Percentiles rank a stretch among this genome's conserved stretches.
Evolutionary conservation across 2,888 invertebrate genomes (phyloP).

Genomic region (Apodemia zela): DNA sequence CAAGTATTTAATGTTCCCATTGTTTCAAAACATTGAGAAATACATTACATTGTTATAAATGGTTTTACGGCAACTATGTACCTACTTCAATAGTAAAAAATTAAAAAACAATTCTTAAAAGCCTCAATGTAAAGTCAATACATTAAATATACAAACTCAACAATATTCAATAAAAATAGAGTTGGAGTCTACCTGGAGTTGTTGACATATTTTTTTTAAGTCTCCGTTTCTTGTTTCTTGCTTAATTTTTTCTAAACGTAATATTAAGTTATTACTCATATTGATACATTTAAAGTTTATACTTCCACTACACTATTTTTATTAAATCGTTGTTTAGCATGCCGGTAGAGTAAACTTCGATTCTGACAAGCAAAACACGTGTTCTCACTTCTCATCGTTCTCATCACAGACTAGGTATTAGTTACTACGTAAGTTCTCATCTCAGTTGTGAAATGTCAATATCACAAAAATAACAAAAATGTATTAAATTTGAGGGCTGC

Average conservation of each 20-base stretch:
- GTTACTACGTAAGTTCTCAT: too few species aligned
- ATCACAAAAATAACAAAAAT: too few species aligned
- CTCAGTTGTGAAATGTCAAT: too few species aligned
- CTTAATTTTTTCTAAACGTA: conserved; percentile 38
- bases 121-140: too few species aligned
- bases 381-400: too few species aligned
- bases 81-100: too few species aligned
- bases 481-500: too few species aligned
- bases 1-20: too few species aligned
- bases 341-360: not conserved
- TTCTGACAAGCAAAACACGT: not conserved
- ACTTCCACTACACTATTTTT: not conserved
- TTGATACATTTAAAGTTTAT: conserved; percentile 22
- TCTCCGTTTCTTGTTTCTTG: conserved; percentile 45
- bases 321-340: conserved; percentile 23
- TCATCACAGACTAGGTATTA: too few species aligned
- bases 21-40: not conserved
- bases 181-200: conserved; percentile 42
- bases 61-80: too few species aligned
- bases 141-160: too few species aligned
- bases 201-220: conserved; percentile 47
- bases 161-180: not conserved
- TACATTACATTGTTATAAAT: not conserved
- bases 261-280: conserved; percentile 35
- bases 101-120: too few species aligned